A percentile compares a stretch with the other conserved stretches of the same genome.
Evolutionary conservation across 2,888 invertebrate species (phyloP).

Genomic region (Pristionchus arcanus): DNA sequence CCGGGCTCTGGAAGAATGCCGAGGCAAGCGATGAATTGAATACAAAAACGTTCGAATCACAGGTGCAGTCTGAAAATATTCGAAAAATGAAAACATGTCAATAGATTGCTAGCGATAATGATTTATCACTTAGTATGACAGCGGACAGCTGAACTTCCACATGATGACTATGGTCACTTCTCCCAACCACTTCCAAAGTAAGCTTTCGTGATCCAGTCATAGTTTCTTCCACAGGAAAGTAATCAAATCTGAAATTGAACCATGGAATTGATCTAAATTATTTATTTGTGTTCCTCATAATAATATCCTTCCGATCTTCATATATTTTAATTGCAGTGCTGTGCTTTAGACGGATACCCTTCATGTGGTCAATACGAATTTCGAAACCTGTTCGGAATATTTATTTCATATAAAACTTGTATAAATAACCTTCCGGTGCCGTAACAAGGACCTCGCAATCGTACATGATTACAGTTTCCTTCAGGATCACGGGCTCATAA

Average conservation of each 20-base stretch:
- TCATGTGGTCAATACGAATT: neutral
- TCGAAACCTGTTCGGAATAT: neutral
- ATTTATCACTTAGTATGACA: neutral
- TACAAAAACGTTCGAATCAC: neutral
- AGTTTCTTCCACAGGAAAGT: neutral
- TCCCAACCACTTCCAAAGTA: neutral
- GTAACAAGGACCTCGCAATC: neutral
- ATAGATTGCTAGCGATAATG: no score
- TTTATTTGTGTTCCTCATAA: neutral
- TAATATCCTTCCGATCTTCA: neutral
- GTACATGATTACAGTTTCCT: neutral
- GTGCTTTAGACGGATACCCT: neutral
- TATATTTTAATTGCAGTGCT: neutral
- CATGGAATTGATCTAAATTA: neutral
- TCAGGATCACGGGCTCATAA: neutral
- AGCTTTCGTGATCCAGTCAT: neutral
- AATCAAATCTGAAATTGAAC: neutral
- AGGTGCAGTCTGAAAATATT: neutral
- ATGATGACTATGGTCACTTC: neutral
- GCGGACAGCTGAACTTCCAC: neutral
- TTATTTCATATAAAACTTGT: neutral
- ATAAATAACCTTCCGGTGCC: neutral
- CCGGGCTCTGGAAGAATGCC: neutral
- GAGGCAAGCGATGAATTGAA: neutral
- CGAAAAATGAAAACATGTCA: no score